Base-by-base conservation (phyloP, 2,797 vertebrate species). In the Fringilla coelebs region DNA sequence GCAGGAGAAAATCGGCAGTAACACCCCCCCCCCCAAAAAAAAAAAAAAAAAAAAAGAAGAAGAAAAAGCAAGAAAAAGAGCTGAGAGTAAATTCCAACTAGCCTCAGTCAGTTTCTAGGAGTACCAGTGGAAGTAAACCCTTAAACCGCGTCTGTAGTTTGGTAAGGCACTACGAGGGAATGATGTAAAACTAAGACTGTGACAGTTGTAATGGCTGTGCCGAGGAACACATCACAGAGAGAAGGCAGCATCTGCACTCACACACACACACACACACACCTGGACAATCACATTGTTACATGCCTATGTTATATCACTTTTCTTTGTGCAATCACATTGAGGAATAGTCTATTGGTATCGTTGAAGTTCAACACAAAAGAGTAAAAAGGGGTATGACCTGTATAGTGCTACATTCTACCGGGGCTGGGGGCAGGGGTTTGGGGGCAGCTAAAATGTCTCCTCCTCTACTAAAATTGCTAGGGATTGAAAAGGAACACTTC, bases 101-200 rank as follows among this genome's bases (percentile, higher is more conserved):
- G 98, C 98, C 98, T 98, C 97, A 96, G 96, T 96, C 96, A 97
- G 97, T 92, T 97, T 97, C 97, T 97, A 97, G 97, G 97, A 97
- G 98, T 98, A 98, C 98, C 98, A 98, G 98, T 97, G 98, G 98
- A 97, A 98, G 98, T 98, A 98, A 99, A 97, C 97, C 97, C 98
- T 97, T 97, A 94, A 97, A 98, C 98, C 94, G 98, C 98, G 65
- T 98, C 96, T 97, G 98, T 98, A 98, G 98, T 98, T 99, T 94
- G 98, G 98, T 99, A 99, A 99, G 99, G 99, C 99, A 99, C 99
- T 99, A 99, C 98, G 97, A 99, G 98, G 99, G 98, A 98, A 98
- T 97, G 98, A 98, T 98, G 98, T 98, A 97, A 98, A 98, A 98
- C 98, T 98, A 98, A 98, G 98, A 98, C 98, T 95, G 98, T 97